Percentiles rank a stretch among this genome's conserved stretches.
These are phyloP conservation scores for Tetrao urogallus DNA, from an alignment of 2,113 vertebrate species.

Conservation along the genomic window DNA sequence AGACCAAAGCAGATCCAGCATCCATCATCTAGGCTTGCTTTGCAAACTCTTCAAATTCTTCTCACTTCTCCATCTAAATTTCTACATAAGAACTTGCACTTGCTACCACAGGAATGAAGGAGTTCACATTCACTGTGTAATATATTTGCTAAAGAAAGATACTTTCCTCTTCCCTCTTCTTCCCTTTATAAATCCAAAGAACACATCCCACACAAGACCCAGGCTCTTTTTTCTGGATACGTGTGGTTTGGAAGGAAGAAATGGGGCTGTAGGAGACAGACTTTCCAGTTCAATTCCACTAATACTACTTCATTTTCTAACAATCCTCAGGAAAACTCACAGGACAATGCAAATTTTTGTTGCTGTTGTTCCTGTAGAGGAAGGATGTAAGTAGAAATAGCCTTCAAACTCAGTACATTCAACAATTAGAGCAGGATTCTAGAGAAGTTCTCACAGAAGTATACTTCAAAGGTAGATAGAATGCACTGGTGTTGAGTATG, in stretches of 20 bases:
- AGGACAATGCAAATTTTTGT: slow-evolving; percentile 1
- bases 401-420: background rate
- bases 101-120: background rate
- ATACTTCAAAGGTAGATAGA: background rate
- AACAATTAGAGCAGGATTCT: background rate
- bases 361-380: background rate
- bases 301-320: background rate
- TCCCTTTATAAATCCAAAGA: background rate
- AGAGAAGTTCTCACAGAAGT: background rate
- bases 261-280: background rate
- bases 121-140: background rate
- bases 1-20: background rate
- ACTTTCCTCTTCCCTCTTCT: background rate
- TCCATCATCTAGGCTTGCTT: background rate
- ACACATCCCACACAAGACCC: background rate
- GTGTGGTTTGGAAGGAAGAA: background rate
- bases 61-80: background rate
- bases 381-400: background rate
- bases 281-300: background rate
- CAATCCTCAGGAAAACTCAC: slow-evolving; percentile 2
- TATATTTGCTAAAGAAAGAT: background rate
- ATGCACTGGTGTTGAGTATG: background rate
- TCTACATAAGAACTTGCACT: background rate
- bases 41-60: background rate
- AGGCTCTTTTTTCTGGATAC: background rate